Evolutionary conservation across 2,797 vertebrate genomes (phyloP), one percentile per base, ranked within the genome.

Genomic region (Semotilus atromaculatus): DNA sequence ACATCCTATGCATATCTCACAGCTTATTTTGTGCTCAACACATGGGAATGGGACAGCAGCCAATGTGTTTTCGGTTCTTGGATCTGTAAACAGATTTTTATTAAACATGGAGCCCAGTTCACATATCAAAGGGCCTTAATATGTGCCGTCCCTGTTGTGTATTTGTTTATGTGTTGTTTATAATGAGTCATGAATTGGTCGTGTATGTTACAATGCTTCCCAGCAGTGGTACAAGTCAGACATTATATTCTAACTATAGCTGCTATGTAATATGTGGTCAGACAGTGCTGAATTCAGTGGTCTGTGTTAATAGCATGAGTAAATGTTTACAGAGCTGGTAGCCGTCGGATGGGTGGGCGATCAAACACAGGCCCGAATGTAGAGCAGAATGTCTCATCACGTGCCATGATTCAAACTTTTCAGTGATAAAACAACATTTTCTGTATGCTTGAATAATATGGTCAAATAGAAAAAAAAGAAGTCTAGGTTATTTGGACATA

Each of bases 261-360:
- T 73, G 26, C 74, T 45, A 29, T 79, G 66, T 85, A 86, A 86
- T 70, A 70, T 82, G 51, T 88, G 80, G 81, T 86, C 82, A 85
- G 86, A 87, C 71, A 31, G 71, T 87, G 82, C 84, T 87, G 81
- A 87, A 84, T 86, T 88, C 85, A 78, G 71, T 81, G 70, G 72
- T 84, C 43, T 86, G 85, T 87, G 84, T 79, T 86, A 84, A 85
- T 67, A 86, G 81, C 62, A 81, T 85, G 80, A 87, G 81, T 87
- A 87, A 89, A 88, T 87, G 85, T 88, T 89, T 88, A 85, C 84
- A 74, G 68, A 87, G 84, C 67, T 62, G 43, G 72, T 78, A 85
- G 68, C 10, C 75, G 36, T 60, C 18, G 21, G 29, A 79, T 31
- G 81, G 66, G 70, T 45, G 67, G 60, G 74, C 67, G 48, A 64